Evolutionary conservation across 2,113 vertebrate species (phyloP).

Genomic region (Paralichthys olivaceus): DNA sequence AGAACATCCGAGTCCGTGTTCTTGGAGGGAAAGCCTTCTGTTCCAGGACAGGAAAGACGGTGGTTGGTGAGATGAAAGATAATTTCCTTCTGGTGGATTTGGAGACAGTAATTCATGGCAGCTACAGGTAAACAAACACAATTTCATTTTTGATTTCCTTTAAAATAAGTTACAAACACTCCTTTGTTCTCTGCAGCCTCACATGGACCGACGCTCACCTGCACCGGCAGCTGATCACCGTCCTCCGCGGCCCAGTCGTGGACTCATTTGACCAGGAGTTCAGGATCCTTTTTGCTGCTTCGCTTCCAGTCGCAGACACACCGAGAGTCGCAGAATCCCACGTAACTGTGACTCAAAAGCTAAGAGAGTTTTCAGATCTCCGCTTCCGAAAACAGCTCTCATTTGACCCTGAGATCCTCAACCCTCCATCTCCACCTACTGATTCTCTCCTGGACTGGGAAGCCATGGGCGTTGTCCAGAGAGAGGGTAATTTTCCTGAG

Average conservation of each 20-base stretch:
- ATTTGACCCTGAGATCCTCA: constrained; percentile 29
- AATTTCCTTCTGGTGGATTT: constrained; percentile 89
- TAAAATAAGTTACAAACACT: background rate
- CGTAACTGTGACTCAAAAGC: background rate
- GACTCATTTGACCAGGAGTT: constrained; percentile 83
- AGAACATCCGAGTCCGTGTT: constrained; percentile 87
- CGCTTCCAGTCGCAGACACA: constrained; percentile 62
- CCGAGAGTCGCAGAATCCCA: constrained; percentile 13
- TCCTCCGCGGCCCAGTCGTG: constrained; percentile 72
- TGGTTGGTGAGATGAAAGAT: constrained; percentile 85
- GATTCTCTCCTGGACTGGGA: constrained; percentile 79
- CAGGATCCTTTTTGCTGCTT: constrained; percentile 82
- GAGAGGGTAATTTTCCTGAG: background rate
- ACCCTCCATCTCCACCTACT: constrained; percentile 66
- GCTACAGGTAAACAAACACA: constrained; percentile 84
- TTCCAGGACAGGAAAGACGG: constrained; percentile 80
- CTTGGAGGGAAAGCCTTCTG: constrained; percentile 86
- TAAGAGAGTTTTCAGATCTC: constrained; percentile 24
- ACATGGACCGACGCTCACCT: constrained; percentile 84
- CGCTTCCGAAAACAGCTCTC: constrained; percentile 23
- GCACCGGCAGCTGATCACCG: constrained; percentile 83
- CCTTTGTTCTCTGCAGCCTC: constrained; percentile 70
- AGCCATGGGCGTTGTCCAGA: constrained; percentile 75
- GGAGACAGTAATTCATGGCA: constrained; percentile 86
- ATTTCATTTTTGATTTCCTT: background rate